These are phyloP conservation scores for Carettochelys insculpta DNA, from an alignment of 2,113 vertebrate species.

Conservation along the genomic window DNA sequence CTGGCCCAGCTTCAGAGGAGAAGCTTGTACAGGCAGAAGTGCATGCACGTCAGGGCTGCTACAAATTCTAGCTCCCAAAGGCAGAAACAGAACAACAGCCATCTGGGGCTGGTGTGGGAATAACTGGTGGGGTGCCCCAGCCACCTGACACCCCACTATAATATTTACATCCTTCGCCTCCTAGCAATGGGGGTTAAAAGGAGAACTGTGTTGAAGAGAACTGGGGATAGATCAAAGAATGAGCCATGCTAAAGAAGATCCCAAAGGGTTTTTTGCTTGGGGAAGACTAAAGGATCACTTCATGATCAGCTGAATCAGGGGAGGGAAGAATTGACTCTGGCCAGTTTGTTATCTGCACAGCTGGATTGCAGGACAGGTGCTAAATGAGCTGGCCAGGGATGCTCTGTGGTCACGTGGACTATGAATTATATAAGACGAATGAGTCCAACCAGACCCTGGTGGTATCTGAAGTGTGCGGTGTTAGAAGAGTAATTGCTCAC, in stretches of 20 bases:
- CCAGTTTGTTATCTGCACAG: background rate
- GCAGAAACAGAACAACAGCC: slow-evolving; percentile 5
- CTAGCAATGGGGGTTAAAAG: background rate
- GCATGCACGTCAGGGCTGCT: slow-evolving; percentile 40
- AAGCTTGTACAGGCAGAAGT: slow-evolving; percentile 55
- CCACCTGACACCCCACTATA: background rate
- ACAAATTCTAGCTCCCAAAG: slow-evolving; percentile 64
- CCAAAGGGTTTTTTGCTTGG: background rate
- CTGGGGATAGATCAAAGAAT: background rate
- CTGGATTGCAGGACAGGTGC: background rate
- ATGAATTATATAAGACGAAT: background rate
- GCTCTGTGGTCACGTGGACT: background rate
- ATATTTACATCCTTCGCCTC: background rate
- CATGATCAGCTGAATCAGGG: background rate
- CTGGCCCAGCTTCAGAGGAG: slow-evolving; percentile 66
- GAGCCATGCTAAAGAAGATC: background rate
- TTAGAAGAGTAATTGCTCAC: background rate
- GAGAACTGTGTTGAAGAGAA: background rate
- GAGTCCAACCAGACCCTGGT: background rate
- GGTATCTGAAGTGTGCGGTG: background rate
- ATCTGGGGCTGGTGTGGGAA: background rate
- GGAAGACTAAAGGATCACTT: no score
- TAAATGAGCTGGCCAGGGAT: background rate
- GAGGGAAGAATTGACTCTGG: no score
- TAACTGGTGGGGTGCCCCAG: background rate